Percentiles rank a stretch among this genome's conserved stretches.
phyloP scores from a whole-genome alignment of 2,888 invertebrate genomes.

The Chrysolina haemoptera region DNA sequence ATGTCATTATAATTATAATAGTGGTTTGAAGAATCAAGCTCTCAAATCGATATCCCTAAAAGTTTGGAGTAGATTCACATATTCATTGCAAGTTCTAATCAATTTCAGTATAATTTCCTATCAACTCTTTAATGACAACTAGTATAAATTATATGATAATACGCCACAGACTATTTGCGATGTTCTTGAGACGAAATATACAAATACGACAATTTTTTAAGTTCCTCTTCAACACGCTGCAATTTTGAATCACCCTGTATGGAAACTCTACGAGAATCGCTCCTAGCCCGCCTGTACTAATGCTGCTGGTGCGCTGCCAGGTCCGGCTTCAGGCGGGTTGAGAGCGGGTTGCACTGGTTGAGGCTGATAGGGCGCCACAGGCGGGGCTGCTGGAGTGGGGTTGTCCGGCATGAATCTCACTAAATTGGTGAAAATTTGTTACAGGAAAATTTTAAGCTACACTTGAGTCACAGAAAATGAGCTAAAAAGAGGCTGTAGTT shows the following conservation, averaged over 20 bases:
- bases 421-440: slow-evolving; percentile 44
- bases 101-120: too few species aligned
- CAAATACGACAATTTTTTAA: background rate
- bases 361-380: slow-evolving; percentile 8
- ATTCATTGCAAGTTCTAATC: too few species aligned
- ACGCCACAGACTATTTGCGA: background rate
- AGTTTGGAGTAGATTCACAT: too few species aligned
- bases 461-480: too few species aligned
- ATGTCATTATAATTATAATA: too few species aligned
- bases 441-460: background rate
- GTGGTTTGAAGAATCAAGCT: too few species aligned
- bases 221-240: background rate
- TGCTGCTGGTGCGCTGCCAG: background rate
- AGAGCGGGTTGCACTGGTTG: background rate
- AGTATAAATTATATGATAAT: too few species aligned
- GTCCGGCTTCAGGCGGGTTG: slow-evolving; percentile 3
- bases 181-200: background rate
- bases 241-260: slow-evolving; percentile 7
- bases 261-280: background rate
- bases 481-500: too few species aligned
- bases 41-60: too few species aligned
- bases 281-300: slow-evolving; percentile 4
- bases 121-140: too few species aligned
- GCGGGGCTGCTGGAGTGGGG: slow-evolving; percentile 47
- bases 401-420: slow-evolving; percentile 63